phyloP scores from a whole-genome alignment of 2,888 invertebrate genomes.

The Ptychoptera contaminata region DNA sequence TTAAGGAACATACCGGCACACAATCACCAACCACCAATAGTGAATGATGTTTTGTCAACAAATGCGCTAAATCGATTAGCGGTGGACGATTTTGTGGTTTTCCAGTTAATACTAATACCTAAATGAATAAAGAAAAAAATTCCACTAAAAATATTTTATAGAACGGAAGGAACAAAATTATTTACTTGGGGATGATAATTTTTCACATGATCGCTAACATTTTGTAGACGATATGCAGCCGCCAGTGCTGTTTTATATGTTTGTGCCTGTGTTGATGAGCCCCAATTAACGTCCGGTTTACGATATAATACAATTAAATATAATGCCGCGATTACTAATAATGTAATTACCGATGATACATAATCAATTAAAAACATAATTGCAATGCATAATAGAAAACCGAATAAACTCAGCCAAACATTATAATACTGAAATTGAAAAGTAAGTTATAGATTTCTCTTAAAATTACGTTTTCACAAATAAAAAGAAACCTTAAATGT shows the following conservation, averaged over 20 bases:
- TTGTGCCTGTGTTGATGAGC: constrained; percentile 92
- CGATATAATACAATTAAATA: constrained; percentile 87
- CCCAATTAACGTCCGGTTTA: constrained; percentile 97
- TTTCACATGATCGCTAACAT: constrained; percentile 90
- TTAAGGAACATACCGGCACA: constrained; percentile 42
- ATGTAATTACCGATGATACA: constrained; percentile 82
- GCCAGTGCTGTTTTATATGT: constrained; percentile 83
- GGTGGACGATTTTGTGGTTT: constrained; percentile 72
- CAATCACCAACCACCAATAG: constrained; percentile 83
- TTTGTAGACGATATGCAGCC: constrained; percentile 63
- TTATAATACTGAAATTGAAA: constrained; percentile 65
- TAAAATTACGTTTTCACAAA: too few species aligned
- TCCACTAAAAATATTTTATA: not conserved
- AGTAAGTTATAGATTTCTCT: not conserved
- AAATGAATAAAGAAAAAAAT: not conserved
- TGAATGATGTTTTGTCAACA: constrained; percentile 83
- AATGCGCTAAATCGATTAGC: constrained; percentile 76
- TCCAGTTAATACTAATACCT: constrained; percentile 61
- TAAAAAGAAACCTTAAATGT: constrained; percentile 52
- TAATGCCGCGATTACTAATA: constrained; percentile 71
- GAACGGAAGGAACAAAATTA: too few species aligned
- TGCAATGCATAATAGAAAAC: constrained; percentile 66
- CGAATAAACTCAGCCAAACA: constrained; percentile 72
- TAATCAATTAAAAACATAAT: constrained; percentile 94
- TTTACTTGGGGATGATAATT: constrained; percentile 85